Evolutionary conservation across 2,113 vertebrate species (phyloP).

Genomic region (Paralichthys olivaceus): DNA sequence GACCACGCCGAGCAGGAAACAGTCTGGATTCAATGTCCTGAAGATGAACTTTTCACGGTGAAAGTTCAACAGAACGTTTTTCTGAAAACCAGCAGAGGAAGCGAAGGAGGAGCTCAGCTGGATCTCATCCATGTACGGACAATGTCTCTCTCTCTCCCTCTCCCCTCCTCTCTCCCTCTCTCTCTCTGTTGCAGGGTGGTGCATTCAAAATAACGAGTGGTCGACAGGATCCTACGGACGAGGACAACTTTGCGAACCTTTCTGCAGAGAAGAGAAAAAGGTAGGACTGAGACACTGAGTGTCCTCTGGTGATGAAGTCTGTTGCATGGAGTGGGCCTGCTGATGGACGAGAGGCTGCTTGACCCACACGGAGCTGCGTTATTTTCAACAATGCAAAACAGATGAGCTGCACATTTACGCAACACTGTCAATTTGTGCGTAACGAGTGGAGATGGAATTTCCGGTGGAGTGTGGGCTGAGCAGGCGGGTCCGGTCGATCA

Average conservation of each 20-base stretch:
- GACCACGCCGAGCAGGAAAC: neutral
- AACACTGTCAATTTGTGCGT: neutral
- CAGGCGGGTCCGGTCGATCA: no score
- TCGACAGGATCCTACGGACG: neutral
- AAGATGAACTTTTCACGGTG: neutral
- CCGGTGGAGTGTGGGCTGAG: neutral
- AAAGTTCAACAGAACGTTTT: neutral
- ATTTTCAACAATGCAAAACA: neutral
- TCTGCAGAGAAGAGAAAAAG: slow-evolving; percentile 1
- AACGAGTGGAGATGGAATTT: neutral
- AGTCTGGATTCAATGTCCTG: neutral
- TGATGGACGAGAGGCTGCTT: no score
- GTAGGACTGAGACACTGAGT: slow-evolving; percentile 11
- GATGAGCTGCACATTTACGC: neutral
- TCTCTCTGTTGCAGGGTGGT: slow-evolving; percentile 7
- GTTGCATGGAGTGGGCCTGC: neutral
- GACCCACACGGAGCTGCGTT: no score
- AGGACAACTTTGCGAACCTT: neutral
- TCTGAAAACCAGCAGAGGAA: slow-evolving; percentile 22
- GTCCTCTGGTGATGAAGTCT: neutral
- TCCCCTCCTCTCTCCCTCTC: neutral
- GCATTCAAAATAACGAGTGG: neutral
- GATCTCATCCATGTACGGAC: neutral
- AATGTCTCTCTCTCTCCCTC: neutral
- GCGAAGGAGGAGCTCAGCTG: slow-evolving; percentile 57